These are phyloP conservation scores for Gobionotothen gibberifrons DNA, from an alignment of 2,797 vertebrate species.

Conservation along the genomic window DNA sequence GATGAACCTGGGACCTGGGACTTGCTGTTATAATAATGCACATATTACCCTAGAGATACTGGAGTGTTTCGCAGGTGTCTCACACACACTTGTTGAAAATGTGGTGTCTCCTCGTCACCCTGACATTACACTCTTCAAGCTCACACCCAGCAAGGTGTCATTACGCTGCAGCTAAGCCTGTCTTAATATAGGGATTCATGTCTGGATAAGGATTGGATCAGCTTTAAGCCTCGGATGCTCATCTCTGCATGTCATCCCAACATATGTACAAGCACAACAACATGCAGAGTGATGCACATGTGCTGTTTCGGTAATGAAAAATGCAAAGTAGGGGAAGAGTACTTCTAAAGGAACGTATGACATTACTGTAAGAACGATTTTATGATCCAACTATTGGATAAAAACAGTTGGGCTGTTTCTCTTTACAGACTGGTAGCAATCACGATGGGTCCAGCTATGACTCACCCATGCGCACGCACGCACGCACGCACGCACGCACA, in stretches of 20 bases:
- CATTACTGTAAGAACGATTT: too few relatives aligned
- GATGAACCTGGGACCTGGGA: conserved; percentile 28
- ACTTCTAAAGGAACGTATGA: neutral
- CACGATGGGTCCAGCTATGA: conserved; percentile 58
- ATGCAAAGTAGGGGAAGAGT: neutral
- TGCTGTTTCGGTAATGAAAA: neutral
- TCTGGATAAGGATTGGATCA: conserved; percentile 69
- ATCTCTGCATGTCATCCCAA: conserved; percentile 49
- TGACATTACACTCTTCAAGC: conserved; percentile 29
- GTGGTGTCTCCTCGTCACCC: conserved; percentile 27
- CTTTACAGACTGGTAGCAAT: conserved; percentile 31
- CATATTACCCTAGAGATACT: too few relatives aligned
- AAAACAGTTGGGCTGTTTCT: conserved; percentile 16
- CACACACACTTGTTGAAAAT: conserved; percentile 9
- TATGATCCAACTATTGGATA: neutral
- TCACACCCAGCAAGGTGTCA: conserved; percentile 53
- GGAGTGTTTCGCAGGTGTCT: too few relatives aligned
- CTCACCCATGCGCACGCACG: too few relatives aligned
- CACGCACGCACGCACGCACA: too few relatives aligned
- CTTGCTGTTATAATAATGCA: neutral
- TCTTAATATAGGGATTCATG: conserved; percentile 70
- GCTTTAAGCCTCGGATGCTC: conserved; percentile 62
- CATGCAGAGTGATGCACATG: conserved; percentile 1
- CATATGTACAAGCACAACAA: conserved; percentile 24
- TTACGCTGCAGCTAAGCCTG: conserved; percentile 49